Percentiles rank a stretch among this genome's conserved stretches.
Evolutionary conservation across 2,113 vertebrate species (phyloP).

Genomic region (Lethenteron reissneri): DNA sequence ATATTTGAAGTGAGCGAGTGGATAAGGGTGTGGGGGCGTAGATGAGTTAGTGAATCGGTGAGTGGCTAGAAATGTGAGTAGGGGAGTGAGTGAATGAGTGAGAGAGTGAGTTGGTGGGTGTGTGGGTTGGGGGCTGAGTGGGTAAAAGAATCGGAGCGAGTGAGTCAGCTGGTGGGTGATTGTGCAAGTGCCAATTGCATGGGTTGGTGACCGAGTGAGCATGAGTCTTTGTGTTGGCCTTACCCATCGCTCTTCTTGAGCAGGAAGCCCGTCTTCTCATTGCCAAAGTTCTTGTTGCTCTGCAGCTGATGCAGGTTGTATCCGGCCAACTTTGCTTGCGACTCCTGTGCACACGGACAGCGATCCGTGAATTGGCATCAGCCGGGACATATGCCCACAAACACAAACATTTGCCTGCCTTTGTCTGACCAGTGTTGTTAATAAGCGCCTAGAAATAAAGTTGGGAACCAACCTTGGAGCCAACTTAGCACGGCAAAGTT

Average conservation of each 20-base stretch:
- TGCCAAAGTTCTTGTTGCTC: constrained; percentile 27
- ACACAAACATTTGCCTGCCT: not conserved
- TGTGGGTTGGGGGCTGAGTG: not conserved
- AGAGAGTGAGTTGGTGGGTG: not conserved
- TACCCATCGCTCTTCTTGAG: constrained; percentile 33
- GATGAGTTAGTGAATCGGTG: not conserved
- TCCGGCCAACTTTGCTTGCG: constrained; percentile 18
- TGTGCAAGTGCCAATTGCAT: not conserved
- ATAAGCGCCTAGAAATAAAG: too few species aligned
- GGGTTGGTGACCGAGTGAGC: not conserved
- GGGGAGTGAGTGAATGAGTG: not conserved
- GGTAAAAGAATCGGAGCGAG: not conserved
- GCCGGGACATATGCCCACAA: not conserved
- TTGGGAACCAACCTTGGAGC: too few species aligned
- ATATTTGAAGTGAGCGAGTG: too few species aligned
- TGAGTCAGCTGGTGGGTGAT: not conserved
- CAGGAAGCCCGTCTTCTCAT: constrained; percentile 24
- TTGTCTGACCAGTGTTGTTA: too few species aligned
- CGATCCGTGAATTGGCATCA: not conserved
- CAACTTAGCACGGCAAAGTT: too few species aligned
- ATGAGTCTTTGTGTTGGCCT: not conserved
- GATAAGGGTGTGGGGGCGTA: not conserved
- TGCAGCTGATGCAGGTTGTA: constrained; percentile 32
- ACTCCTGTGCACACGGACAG: constrained; percentile 17
- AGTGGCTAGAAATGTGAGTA: not conserved